A percentile compares a stretch with the other conserved stretches of the same genome.
These are phyloP conservation scores for Platalea minor DNA, from an alignment of 2,797 vertebrate species.

Conservation along the genomic window DNA sequence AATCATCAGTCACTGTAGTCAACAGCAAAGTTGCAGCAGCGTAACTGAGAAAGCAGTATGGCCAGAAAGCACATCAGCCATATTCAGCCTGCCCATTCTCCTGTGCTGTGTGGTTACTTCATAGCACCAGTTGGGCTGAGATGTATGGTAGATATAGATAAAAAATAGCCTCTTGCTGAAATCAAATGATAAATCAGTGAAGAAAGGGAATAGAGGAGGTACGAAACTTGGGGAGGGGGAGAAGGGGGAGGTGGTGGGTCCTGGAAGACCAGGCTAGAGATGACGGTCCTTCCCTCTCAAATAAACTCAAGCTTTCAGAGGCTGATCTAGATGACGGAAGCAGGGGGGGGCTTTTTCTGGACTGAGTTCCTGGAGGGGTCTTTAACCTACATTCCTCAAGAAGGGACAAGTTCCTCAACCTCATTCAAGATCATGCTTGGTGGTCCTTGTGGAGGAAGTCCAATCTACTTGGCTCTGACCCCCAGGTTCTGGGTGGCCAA, in stretches of 20 bases:
- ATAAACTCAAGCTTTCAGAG: neutral
- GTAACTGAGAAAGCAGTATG: neutral
- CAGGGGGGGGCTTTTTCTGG: rapidly evolving
- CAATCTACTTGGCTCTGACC: rapidly evolving
- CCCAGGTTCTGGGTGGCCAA: neutral
- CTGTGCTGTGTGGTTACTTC: neutral
- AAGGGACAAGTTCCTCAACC: neutral
- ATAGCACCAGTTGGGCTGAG: neutral
- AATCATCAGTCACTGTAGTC: neutral
- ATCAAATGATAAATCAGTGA: neutral
- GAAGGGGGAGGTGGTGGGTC: rapidly evolving
- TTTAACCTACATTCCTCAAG: neutral
- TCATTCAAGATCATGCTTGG: neutral
- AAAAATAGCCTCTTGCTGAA: neutral
- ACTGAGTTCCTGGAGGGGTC: neutral
- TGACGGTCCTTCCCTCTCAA: neutral
- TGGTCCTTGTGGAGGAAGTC: neutral
- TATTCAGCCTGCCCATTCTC: neutral
- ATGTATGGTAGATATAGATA: neutral
- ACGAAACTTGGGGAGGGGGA: neutral
- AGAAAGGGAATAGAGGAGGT: neutral
- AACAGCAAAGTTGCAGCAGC: neutral
- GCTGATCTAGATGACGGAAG: neutral
- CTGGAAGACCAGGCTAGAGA: neutral
- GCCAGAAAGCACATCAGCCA: neutral